Evolutionary conservation across 2,888 invertebrate genomes (phyloP), one percentile per base, ranked within the genome.

Genomic region (Zygaena filipendulae): DNA sequence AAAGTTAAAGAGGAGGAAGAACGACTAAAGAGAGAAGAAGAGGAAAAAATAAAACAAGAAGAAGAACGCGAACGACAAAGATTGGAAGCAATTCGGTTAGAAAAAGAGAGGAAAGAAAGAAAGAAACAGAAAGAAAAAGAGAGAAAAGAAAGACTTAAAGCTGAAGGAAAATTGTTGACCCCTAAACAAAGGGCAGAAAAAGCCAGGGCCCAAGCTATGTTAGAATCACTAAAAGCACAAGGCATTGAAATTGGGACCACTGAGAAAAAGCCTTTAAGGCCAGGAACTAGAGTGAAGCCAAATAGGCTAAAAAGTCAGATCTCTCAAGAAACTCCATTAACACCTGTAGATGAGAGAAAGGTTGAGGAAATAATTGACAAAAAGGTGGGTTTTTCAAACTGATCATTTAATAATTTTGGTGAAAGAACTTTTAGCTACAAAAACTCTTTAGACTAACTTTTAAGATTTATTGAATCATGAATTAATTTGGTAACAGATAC

Each of bases 121-220:
- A 94, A 90, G 60, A 97, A 95, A 59, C 89, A 90, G 51, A 93
- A 93, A 55, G 94, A 96, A 69, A 95, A 94, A 54, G 96, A 96
- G 56, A 84, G 92, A 26, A 95, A 93, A 64, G 95, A 95, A 51
- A 84, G 94, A 53, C 81, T 95, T 45, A 97, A 97, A 66, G 93
- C 92, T n/a, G 97, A 97, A 72, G 98, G 98, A 2, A 97, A 95
- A 69, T 81, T 95, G 16, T 70, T 97, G 33, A 96, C 96, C 2
- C 88, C 92, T 0, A 96, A 96, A 63, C 96, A 99, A 59, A 96
- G 94, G 59, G 91, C 91, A 40, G 95, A 95, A 47, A 86, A 90
- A 38, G 91, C 92, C 0, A 83, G 95, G 42, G 94, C 95, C 4
- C 91, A 93, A 61, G 92, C 92, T 32, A 85, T 95, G 83, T 71